Evolutionary conservation across 1,140 invertebrate genomes (phyloP), one percentile per base, ranked within the genome.

Genomic region (Philaenus spumarius): DNA sequence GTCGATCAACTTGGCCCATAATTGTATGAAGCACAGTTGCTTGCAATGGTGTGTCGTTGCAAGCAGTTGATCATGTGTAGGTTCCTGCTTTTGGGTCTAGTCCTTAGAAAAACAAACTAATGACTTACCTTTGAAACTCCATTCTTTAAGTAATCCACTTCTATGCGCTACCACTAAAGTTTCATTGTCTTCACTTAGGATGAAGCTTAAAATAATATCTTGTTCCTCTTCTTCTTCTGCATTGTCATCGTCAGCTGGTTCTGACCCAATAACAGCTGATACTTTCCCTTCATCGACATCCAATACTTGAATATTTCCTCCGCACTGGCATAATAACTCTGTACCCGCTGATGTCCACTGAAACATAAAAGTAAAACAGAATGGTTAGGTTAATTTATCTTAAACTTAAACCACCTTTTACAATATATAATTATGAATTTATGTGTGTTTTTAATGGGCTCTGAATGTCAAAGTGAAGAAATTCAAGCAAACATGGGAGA

Each of bases 121-220:
- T n/a, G n/a, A n/a, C 66, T 71, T 68, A 79, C 74, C 75, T 72
- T 70, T 72, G 73, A 75, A 79, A 55, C 83, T 77, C 89, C 90
- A 95, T 42, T 92, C 75, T 71, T 89, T 85, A 12, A 95, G 79
- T 12, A 95, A 73, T 14, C 89, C 82, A 78, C 89, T 94, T 72
- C 85, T 86, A 68, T 92, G 88, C 58, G 90, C 85, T 14, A 88
- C 82, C 0, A 94, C 73, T 66, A 94, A 66, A 59, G 77, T 76
- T 66, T 82, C 69, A 69, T 84, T 79, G 74, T 83, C 77, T 19
- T 78, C 69, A 56, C 79, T 82, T 2, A 90, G 65, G 60, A 80
- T 73, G 72, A 95, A 95, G 58, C 81, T 85, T 57, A 89, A 83
- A 62, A 93, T 84, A 55, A 73, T 72, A 71, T 94, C 90, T 64